Evolutionary conservation across 2,888 invertebrate genomes (phyloP).

Genomic region (Empis stercorea): DNA sequence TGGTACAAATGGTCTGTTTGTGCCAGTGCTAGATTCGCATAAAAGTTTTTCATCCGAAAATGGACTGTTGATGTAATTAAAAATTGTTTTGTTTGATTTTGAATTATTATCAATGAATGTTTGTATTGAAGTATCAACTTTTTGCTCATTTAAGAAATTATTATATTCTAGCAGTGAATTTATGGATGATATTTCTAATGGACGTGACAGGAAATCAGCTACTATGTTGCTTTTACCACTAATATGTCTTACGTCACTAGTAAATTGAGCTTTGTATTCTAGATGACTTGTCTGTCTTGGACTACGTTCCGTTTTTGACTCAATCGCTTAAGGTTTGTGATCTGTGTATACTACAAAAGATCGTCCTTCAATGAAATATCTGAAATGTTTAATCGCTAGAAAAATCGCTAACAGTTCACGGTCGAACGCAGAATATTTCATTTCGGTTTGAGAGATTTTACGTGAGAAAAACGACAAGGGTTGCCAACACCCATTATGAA

Average conservation of each 20-base stretch:
- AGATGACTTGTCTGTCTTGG: slow-evolving; percentile 25
- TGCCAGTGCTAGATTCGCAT: slow-evolving; percentile 3
- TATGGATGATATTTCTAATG: too few relatives aligned
- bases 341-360: slow-evolving; percentile 11
- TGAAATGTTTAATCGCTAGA: too few relatives aligned
- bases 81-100: background rate
- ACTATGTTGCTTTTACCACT: slow-evolving; percentile 15
- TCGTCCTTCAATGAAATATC: slow-evolving; percentile 26
- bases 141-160: background rate
- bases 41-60: background rate
- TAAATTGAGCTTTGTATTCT: slow-evolving; percentile 16
- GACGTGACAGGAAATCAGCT: too few relatives aligned
- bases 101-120: background rate
- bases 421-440: too few relatives aligned
- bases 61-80: background rate
- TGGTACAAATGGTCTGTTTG: slow-evolving; percentile 2
- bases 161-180: too few relatives aligned
- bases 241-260: slow-evolving; percentile 3
- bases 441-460: too few relatives aligned
- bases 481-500: too few relatives aligned
- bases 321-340: slow-evolving; percentile 24
- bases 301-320: too few relatives aligned
- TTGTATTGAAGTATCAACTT: slow-evolving; percentile 1
- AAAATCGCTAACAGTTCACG: too few relatives aligned
- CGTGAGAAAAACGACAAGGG: too few relatives aligned